Base-by-base conservation (phyloP, 2,797 vertebrate genomes). In the Malurus splendens region DNA sequence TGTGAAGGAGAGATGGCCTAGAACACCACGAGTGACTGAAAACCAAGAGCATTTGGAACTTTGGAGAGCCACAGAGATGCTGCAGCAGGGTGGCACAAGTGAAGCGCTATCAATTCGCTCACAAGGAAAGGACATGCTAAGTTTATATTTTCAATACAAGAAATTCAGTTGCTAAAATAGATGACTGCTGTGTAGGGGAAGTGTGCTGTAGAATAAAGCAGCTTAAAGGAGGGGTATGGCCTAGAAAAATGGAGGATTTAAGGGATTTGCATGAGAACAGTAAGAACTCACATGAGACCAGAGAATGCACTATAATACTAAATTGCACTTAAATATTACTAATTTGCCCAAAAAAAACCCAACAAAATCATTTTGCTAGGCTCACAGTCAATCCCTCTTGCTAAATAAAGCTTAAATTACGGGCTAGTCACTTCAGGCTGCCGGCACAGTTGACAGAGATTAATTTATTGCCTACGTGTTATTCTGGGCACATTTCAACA, bases 361-460 rank as follows among this genome's bases (percentile, higher is more conserved):
- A 64, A 64, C 7, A 71, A 84, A 67, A 68, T 41, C 10, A 7
- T 42, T 56, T 78, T 60, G 11, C 14, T 36, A 76, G 50, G 22
- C 25, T 82, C 67, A 56, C 27, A 45, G 19, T 82, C 52, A 88
- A 60, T 13, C 27, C 38, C 42, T 42, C 64, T 76, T 67, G 45
- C 50, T 90, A 90, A 86, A 90, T 50, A 82, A 88, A 84, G 27
- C 18, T 62, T 62, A 39, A 88, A 66, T 62, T 76, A 60, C 2
- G 14, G 15, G 30, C 39, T 50, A 79, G 82, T 44, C 54, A 71
- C 25, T 20, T 71, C 57, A 74, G 72, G 30, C 42, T 85, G 38
- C 38, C 0, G 0, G 59, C 32, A 66, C 14, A 66, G 52, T 5
- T 77, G 36, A 82, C 12, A 52, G 65, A 60, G 55, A 60, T 27